Base-by-base conservation (phyloP, 2,797 vertebrate genomes). In the Falco biarmicus region DNA sequence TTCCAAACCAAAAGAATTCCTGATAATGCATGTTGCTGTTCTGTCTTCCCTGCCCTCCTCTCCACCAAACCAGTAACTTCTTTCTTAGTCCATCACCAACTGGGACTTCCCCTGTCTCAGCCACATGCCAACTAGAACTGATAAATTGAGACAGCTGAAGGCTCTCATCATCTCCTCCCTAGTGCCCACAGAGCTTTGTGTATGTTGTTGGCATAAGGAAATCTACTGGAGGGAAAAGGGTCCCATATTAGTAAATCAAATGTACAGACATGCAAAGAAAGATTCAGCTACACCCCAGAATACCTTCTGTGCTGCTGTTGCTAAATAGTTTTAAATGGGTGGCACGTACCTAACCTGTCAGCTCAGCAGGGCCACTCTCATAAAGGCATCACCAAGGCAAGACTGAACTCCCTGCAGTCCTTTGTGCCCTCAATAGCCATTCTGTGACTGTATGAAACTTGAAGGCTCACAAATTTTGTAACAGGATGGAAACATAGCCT, bases 401-500 rank as follows among this genome's bases (percentile, higher is more conserved):
- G 12, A 47, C 15, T 14, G 13, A 68, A 48, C 41, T 18, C 48
- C 20, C 11, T 43, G 47, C 51, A 11, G 24, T 60, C 64, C 77
- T 15, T 45, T 39, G 25, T 28, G 34, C 31, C 65, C 43, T 32
- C 21, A 54, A 18, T 54, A 56, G 15, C 25, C 9, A 56, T 47
- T 43, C 45, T 25, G 3, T 1, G 15, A 25, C 21, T 29, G 21
- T 39, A 8, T 13, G 57, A 57, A 60, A 22, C 20, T 13, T 1
- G 5, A 59, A 22, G 34, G 31, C 28, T 80, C 34, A 29, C 4
- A 3, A 2, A 39, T 43, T 24, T 48, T 1, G 0, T 21, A 21
- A 41, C 1, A 43, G 39, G n/a, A 11, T 10, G 13, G 45, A 71
- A 61, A 29, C 16, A 25, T 15, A 68, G 48, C 53, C 41, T 68